Evolutionary conservation across 2,888 invertebrate species (phyloP).

Genomic region (Tachystola acroxantha): DNA sequence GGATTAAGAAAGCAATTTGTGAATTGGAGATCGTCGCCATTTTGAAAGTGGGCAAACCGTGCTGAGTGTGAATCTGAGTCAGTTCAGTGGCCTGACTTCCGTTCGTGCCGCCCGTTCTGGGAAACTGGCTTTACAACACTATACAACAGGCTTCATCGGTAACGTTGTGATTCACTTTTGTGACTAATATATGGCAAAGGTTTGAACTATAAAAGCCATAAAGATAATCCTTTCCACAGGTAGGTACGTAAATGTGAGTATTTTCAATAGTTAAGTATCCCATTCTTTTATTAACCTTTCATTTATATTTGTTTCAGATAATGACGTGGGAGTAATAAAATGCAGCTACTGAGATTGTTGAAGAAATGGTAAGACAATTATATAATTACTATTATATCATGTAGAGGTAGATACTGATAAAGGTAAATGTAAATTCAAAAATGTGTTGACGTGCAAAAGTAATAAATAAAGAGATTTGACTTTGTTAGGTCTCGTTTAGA

Average conservation of each 20-base stretch:
- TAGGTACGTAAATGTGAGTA: no score
- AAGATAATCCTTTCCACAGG: not conserved
- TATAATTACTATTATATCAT: no score
- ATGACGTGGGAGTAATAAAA: conserved; percentile 17
- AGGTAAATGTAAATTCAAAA: no score
- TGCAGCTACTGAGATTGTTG: conserved; percentile 31
- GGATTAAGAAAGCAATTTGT: conserved; percentile 11
- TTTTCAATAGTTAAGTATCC: no score
- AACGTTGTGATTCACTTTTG: conserved; percentile 39
- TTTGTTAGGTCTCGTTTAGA: no score
- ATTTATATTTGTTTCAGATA: conserved; percentile 32
- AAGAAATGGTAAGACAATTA: conserved; percentile 34
- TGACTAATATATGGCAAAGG: conserved; percentile 18
- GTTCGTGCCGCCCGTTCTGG: conserved; percentile 46
- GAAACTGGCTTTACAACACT: conserved; percentile 32
- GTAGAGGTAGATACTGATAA: no score
- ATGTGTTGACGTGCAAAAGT: no score
- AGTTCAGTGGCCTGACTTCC: conserved; percentile 54
- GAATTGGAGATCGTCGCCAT: conserved; percentile 26
- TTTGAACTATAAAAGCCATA: no score
- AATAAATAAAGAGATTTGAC: no score
- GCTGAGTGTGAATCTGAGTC: conserved; percentile 41
- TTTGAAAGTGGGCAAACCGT: conserved; percentile 37
- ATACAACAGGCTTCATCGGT: conserved; percentile 24
- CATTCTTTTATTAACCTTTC: no score